Evolutionary conservation across 2,888 invertebrate species (phyloP).

Genomic region (Prostheceraeus crozeri): DNA sequence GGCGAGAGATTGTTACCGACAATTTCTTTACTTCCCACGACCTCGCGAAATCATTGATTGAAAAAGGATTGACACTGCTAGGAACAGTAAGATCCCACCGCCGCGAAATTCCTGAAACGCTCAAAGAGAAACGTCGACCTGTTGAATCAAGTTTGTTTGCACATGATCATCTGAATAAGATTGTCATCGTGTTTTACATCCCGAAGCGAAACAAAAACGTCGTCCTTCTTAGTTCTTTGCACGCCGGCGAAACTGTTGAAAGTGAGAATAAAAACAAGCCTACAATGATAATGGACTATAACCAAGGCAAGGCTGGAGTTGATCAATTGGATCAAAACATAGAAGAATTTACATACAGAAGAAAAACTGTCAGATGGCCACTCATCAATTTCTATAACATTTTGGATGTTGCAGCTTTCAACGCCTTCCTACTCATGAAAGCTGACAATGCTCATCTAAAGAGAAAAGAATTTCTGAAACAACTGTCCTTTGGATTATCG

Average conservation of each 20-base stretch:
- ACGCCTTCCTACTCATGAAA: conserved; percentile 11
- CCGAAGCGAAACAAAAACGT: conserved; percentile 13
- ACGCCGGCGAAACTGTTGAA: background rate
- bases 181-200: conserved; percentile 13
- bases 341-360: conserved; percentile 16
- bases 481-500: background rate
- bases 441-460: background rate
- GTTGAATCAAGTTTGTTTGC: conserved; percentile 8
- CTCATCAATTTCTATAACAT: conserved; percentile 7
- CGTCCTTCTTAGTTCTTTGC: background rate
- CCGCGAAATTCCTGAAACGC: background rate
- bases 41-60: background rate
- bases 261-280: conserved; percentile 9
- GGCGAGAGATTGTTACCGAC: conserved; percentile 1
- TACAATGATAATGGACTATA: background rate
- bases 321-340: conserved; percentile 20
- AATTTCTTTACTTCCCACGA: conserved; percentile 7
- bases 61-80: background rate
- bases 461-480: background rate
- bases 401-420: conserved; percentile 12
- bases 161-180: conserved; percentile 12
- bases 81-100: conserved; percentile 10
- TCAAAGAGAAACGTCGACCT: background rate
- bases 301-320: conserved; percentile 7
- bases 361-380: conserved; percentile 17